Evolutionary conservation across 2,797 vertebrate genomes (phyloP), one percentile per base, ranked within the genome.

Genomic region (Acanthurus leucopareius): DNA sequence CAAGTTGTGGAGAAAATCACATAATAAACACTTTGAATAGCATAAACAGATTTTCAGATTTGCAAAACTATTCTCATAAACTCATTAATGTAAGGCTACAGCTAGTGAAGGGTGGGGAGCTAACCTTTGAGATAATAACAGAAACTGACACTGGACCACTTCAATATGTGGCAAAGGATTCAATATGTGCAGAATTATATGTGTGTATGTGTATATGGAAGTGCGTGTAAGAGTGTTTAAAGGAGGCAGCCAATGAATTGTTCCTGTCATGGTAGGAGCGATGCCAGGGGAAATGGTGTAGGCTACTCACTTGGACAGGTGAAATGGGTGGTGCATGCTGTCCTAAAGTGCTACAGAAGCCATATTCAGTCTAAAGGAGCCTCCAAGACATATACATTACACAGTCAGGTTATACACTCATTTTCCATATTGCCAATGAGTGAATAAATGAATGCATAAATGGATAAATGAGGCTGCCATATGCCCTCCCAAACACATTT

Each of bases 231-330:
- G 32, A 63, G 54, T 79, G 28, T 60, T 54, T 64, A 54, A 58
- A 45, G 20, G 61, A 76, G 25, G 40, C 53, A 61, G 68, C 75
- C 60, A 85, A 69, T 77, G 74, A 59, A 25, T 53, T 64, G 42
- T 72, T 69, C 72, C 77, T 80, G 72, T 78, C 61, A 58, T 69
- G 42, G 75, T 44, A 61, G 47, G 53, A 54, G 38, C 5, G 2
- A 48, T 67, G 67, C 86, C 79, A 79, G 70, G 48, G 79, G 72
- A 82, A 76, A 71, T 79, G 48, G 69, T 69, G 51, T 11, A 42
- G 40, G 40, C 40, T 28, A 44, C 73, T 77, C 58, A 62, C 69
- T 83, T 82, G 62, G 79, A 82, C 80, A 90, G 79, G 80, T 89
- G 76, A 85, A 81, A 77, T 35, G 45, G 66, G 59, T 49, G 57